Conservation (phyloP, 2,797 vertebrate genomes). For the Pangasius mekongensis region DNA sequence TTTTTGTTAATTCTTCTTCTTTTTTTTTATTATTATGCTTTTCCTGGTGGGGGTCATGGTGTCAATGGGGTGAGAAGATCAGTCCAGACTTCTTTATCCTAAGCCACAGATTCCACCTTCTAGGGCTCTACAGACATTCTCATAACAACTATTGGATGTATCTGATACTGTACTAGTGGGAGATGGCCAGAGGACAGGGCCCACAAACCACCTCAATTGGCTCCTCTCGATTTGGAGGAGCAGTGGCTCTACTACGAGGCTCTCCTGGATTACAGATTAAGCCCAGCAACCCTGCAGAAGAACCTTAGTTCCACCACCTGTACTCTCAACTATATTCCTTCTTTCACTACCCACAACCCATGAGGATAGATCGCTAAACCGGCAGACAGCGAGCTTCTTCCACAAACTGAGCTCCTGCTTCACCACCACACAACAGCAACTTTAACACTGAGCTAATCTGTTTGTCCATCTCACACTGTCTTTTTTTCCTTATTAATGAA, state of each 20-base stretch:
- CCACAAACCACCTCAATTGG: neutral
- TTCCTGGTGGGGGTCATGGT: neutral
- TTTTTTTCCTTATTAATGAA: neutral
- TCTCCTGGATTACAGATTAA: neutral
- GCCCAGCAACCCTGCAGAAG: neutral
- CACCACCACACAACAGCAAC: neutral
- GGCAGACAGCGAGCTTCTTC: neutral
- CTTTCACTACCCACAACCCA: neutral
- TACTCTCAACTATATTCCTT: neutral
- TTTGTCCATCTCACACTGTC: neutral
- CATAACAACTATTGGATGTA: neutral
- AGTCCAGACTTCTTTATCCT: neutral
- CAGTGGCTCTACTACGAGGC: neutral
- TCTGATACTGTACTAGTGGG: neutral
- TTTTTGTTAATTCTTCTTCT: neutral
- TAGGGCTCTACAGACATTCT: neutral
- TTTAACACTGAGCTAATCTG: neutral
- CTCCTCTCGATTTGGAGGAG: neutral
- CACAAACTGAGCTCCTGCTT: neutral
- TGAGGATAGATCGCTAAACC: neutral
- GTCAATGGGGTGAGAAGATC: neutral
- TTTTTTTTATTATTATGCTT: neutral
- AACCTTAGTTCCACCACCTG: neutral
- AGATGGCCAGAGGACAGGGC: neutral
- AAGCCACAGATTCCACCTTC: neutral